Percentiles rank a stretch among this genome's conserved stretches.
These are phyloP conservation scores for Trilocha varians DNA, from an alignment of 2,888 invertebrate genomes.

Conservation along the genomic window DNA sequence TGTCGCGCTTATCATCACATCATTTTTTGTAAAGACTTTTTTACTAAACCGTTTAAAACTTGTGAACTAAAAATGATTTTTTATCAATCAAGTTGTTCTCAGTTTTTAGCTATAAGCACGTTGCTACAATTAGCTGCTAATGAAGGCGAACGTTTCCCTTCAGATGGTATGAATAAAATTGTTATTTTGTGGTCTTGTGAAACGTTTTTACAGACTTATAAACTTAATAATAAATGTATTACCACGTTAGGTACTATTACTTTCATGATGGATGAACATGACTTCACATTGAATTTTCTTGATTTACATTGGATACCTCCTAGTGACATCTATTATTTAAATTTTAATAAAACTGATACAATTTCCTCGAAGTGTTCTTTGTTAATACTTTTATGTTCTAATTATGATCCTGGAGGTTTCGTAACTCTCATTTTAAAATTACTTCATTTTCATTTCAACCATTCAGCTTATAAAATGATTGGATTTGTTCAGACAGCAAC, in stretches of 20 bases:
- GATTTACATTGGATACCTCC: neutral
- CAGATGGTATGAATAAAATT: conserved; percentile 5
- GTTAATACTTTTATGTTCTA: neutral
- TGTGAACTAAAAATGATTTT: conserved; percentile 12
- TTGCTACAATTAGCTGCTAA: conserved; percentile 13
- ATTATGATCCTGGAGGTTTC: neutral
- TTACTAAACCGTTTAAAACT: conserved; percentile 8
- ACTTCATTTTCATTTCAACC: neutral
- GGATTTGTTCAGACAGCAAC: conserved; percentile 2
- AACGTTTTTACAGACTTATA: neutral
- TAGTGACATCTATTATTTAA: neutral
- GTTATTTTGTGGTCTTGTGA: conserved; percentile 3
- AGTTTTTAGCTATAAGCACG: conserved; percentile 14
- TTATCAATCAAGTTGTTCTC: conserved; percentile 7
- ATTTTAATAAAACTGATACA: neutral
- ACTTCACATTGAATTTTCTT: no score
- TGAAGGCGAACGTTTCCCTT: conserved; percentile 6
- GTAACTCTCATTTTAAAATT: neutral
- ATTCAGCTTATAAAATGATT: neutral
- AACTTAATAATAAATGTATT: neutral
- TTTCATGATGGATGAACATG: no score
- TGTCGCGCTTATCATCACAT: conserved; percentile 1
- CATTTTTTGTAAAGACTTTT: conserved; percentile 12
- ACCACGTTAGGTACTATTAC: neutral
- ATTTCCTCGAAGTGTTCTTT: neutral